phyloP scores from a whole-genome alignment of 1,140 invertebrate species.

The Monomorium pharaonis region DNA sequence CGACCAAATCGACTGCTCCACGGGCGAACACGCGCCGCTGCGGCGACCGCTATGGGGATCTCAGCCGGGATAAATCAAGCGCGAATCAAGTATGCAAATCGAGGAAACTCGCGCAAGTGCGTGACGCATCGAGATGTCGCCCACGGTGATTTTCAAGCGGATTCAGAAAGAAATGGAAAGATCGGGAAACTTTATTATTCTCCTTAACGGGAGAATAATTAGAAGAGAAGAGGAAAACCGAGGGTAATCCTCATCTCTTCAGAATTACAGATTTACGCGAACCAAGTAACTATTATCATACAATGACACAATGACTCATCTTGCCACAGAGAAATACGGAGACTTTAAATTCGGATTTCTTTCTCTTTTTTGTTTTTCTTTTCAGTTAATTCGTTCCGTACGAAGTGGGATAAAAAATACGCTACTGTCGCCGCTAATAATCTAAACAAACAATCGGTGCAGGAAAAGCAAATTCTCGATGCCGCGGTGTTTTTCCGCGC shows the following conservation, averaged over 20 bases:
- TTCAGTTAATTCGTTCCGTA: not conserved
- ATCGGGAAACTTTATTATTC: not conserved
- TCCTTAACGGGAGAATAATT: no score
- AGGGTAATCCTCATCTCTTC: not conserved
- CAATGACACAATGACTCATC: not conserved
- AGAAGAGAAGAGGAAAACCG: not conserved
- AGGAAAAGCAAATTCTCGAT: constrained; percentile 7
- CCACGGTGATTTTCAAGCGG: not conserved
- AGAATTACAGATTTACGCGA: not conserved
- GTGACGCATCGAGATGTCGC: constrained; percentile 3
- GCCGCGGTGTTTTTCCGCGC: not conserved
- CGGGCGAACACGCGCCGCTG: not conserved
- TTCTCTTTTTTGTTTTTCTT: not conserved
- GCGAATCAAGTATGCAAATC: constrained; percentile 71
- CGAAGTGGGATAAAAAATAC: not conserved
- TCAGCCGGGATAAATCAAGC: constrained; percentile 62
- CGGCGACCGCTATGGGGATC: not conserved
- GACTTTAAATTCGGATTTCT: not conserved
- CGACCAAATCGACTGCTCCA: not conserved
- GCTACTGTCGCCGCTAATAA: not conserved
- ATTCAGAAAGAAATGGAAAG: not conserved
- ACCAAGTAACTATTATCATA: not conserved
- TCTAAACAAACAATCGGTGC: not conserved
- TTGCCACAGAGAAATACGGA: not conserved
- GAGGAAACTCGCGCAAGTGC: constrained; percentile 22